Base-by-base conservation (phyloP, 2,888 invertebrate species). In the Epinotia demarniana region DNA sequence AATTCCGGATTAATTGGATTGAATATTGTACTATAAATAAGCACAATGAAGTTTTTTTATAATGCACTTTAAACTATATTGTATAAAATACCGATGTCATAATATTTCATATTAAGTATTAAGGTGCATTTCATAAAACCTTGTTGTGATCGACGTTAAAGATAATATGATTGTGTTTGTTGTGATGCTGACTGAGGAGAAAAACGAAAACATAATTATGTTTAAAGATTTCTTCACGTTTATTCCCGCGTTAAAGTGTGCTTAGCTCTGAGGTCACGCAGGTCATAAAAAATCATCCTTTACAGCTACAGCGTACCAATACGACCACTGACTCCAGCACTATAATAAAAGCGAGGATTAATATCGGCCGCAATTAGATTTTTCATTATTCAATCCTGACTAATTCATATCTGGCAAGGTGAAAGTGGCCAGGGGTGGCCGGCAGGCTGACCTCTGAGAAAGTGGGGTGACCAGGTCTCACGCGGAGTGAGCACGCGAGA, bases 401-500 rank as follows among this genome's bases (percentile, higher is more conserved):
- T 61, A 71, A 75, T 68, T 61, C 53, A 68, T 73, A 72, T 76
- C 73, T 71, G 16, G 64, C 63, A 75, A 79, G 79, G 80, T 81
- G 79, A 82, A 83, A 81, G 80, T 81, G 80, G 78, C 75, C 76
- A 78, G 79, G 81, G 76, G 78, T 78, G 80, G 75, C 75, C 80
- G 80, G 77, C 60, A 33, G 80, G 77, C 83, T 84, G 84, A 85
- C 83, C 85, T 81, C 79, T 83, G 84, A 81, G 85, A 83, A 85
- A 84, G 80, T 84, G 77, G 86, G 87, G 87, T 84, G 83, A 79
- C 77, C 81, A 75, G 77, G 79, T 77, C 79, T 80, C 80, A 69
- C 78, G 78, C 78, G 75, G 69, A 5, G 70, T 60, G 61, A 77
- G 78, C 86, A 86, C 86, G 86, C 86, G 83, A 87, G 84, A 85